A percentile compares a stretch with the other conserved stretches of the same genome.
Evolutionary conservation across 1,140 invertebrate genomes (phyloP).

Genomic region (Diorhabda elongata): DNA sequence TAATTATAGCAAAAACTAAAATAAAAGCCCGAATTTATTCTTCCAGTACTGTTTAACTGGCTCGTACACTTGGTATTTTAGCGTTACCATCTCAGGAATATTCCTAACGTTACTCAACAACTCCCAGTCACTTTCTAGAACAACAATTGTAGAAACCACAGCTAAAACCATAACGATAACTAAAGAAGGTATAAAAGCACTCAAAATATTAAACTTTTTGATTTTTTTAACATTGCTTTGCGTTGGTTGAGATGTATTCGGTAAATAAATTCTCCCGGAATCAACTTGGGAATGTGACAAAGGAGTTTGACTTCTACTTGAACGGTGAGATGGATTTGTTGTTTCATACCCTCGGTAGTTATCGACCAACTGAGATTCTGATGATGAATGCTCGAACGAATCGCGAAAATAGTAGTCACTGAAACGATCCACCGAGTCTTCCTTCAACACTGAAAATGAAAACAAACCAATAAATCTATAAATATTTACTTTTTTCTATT

Average conservation of each 20-base stretch:
- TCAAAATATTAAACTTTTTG: constrained; percentile 57
- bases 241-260: constrained; percentile 38
- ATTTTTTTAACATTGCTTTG: constrained; percentile 35
- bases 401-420: constrained; percentile 70
- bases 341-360: constrained; percentile 49
- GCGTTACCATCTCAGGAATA: constrained; percentile 72
- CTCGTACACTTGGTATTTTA: constrained; percentile 76
- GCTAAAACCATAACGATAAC: constrained; percentile 63
- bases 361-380: constrained; percentile 63
- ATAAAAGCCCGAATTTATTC: constrained; percentile 31
- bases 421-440: constrained; percentile 47
- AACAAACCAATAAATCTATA: neutral
- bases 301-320: constrained; percentile 55
- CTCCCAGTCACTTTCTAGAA: constrained; percentile 73
- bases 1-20: constrained; percentile 5
- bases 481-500: neutral
- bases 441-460: constrained; percentile 38
- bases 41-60: constrained; percentile 72
- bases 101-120: constrained; percentile 65
- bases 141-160: constrained; percentile 59
- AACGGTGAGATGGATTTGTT: constrained; percentile 52
- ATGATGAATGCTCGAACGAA: constrained; percentile 73
- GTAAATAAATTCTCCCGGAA: constrained; percentile 34
- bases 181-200: constrained; percentile 69
- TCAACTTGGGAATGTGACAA: constrained; percentile 43